These are phyloP conservation scores for Arion vulgaris DNA, from an alignment of 1,140 invertebrate species.

Conservation along the genomic window DNA sequence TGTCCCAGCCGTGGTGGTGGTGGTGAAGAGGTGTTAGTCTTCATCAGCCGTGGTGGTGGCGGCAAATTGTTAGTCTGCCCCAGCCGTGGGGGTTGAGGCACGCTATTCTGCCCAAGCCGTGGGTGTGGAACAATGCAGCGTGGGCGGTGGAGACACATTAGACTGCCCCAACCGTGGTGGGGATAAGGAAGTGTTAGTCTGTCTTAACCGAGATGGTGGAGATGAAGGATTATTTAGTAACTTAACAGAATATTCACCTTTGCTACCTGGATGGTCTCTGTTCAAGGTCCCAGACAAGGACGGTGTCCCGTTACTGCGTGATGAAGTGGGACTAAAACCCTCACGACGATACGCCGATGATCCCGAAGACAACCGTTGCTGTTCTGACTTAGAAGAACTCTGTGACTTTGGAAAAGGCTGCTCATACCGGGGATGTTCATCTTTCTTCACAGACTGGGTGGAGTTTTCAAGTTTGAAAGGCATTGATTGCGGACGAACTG, in stretches of 20 bases:
- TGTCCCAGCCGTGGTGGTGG: no score
- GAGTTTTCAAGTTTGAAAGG: not conserved
- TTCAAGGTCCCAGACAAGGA: not conserved
- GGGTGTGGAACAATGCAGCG: no score
- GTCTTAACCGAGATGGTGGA: not conserved
- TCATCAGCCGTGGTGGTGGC: no score
- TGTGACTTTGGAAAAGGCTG: not conserved
- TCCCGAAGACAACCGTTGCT: not conserved
- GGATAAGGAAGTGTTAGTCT: no score
- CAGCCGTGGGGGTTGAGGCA: no score
- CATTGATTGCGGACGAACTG: not conserved
- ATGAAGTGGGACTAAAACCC: not conserved
- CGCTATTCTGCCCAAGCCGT: no score
- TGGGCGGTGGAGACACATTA: no score
- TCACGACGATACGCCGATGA: not conserved
- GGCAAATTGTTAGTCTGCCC: no score
- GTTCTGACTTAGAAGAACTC: not conserved
- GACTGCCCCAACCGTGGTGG: no score
- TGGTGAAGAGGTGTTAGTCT: no score
- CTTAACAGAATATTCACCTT: not conserved
- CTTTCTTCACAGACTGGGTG: not conserved
- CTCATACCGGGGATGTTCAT: not conserved
- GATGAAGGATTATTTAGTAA: not conserved
- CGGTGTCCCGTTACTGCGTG: not conserved
- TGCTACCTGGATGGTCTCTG: not conserved